Evolutionary conservation across 2,113 vertebrate species (phyloP).

Genomic region (Donacobius atricapilla): DNA sequence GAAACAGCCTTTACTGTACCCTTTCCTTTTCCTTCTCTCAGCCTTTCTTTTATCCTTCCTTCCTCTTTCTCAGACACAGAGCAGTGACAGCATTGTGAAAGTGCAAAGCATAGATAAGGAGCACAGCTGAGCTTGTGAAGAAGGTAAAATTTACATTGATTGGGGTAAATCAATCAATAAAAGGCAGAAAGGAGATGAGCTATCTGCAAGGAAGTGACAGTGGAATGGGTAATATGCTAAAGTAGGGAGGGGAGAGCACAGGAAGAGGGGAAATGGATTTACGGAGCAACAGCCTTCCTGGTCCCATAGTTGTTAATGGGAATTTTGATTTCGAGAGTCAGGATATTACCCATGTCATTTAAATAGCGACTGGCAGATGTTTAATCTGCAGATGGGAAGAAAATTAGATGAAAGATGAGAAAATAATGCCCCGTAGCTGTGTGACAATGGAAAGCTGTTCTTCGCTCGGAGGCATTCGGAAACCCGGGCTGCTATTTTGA

Average conservation of each 20-base stretch:
- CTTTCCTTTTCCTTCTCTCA: neutral
- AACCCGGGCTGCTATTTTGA: neutral
- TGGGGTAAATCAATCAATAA: neutral
- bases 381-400: conserved; percentile 2
- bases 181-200: neutral
- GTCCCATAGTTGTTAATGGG: neutral
- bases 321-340: neutral
- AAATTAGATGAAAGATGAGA: neutral
- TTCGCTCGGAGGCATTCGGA: neutral
- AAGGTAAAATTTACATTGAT: neutral
- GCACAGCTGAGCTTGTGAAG: neutral
- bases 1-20: neutral
- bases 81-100: neutral
- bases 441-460: neutral
- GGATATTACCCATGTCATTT: neutral
- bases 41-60: neutral
- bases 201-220: neutral
- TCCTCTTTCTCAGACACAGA: neutral
- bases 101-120: neutral
- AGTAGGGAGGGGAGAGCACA: neutral
- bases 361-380: neutral
- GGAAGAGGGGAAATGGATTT: neutral
- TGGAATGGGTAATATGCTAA: neutral
- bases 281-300: neutral
- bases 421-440: neutral